Conservation (phyloP, 2,888 invertebrate species). For the Euclidia mi region DNA sequence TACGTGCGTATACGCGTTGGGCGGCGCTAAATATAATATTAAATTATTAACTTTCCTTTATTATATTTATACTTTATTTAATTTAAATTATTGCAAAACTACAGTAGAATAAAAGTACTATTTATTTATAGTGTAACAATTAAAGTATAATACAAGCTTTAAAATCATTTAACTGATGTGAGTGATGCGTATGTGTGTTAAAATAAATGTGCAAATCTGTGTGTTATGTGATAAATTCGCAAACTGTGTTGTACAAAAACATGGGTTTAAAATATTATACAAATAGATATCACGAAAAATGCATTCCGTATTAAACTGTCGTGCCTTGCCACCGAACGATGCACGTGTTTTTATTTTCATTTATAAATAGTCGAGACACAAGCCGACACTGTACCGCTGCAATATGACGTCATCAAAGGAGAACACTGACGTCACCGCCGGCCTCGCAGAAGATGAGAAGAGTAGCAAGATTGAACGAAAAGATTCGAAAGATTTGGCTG, state of each 20-base stretch:
- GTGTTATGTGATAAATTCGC: constrained; percentile 42
- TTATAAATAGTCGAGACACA: constrained; percentile 81
- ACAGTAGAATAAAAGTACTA: constrained; percentile 21
- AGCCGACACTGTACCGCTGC: constrained; percentile 59
- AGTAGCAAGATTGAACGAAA: constrained; percentile 51
- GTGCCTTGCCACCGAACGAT: constrained; percentile 60
- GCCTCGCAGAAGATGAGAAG: constrained; percentile 53
- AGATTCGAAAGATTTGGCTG: constrained; percentile 71
- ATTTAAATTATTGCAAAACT: constrained; percentile 15
- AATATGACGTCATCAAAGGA: constrained; percentile 81
- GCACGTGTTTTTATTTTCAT: constrained; percentile 82
- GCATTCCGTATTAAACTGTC: constrained; percentile 80
- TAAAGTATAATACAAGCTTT: constrained; percentile 48
- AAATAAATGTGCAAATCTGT: constrained; percentile 35
- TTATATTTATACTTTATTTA: constrained; percentile 26
- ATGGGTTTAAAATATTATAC: constrained; percentile 35
- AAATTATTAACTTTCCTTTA: constrained; percentile 39
- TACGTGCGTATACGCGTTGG: constrained; percentile 74
- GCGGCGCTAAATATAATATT: constrained; percentile 67
- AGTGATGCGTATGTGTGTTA: constrained; percentile 35
- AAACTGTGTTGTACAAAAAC: constrained; percentile 9
- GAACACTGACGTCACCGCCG: constrained; percentile 73
- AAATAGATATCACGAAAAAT: constrained; percentile 59
- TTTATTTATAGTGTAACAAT: constrained; percentile 11
- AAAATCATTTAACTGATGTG: constrained; percentile 46